A percentile compares a stretch with the other conserved stretches of the same genome.
phyloP scores from a whole-genome alignment of 2,797 vertebrate species.

The Podarcis lilfordi region DNA sequence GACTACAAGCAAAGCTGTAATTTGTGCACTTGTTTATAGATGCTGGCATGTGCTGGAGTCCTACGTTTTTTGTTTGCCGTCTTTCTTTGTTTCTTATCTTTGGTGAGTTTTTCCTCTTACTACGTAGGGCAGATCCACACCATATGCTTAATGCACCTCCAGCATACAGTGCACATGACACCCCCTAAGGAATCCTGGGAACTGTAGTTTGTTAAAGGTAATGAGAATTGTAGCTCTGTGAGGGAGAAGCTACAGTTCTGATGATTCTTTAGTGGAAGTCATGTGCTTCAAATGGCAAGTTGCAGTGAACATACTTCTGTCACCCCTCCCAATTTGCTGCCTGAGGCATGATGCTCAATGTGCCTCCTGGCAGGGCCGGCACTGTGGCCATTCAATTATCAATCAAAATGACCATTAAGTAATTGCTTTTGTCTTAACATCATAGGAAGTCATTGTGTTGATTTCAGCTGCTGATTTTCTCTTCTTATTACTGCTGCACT shows the following conservation, averaged over 20 bases:
- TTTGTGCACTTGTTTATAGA: background rate
- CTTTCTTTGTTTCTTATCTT: background rate
- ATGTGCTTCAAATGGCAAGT: background rate
- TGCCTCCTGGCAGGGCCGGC: too few species aligned
- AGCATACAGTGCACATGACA: too few species aligned
- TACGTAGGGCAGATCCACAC: too few species aligned
- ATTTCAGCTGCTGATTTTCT: rapidly evolving
- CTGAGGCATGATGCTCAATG: background rate
- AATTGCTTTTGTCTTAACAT: background rate
- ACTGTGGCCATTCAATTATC: background rate
- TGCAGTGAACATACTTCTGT: background rate
- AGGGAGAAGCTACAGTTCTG: too few species aligned
- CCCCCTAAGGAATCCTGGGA: too few species aligned
- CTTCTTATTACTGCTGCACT: background rate
- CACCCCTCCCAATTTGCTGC: background rate
- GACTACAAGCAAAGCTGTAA: background rate
- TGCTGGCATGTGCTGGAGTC: background rate
- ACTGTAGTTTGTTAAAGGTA: too few species aligned
- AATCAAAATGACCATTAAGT: background rate
- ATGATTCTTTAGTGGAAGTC: too few species aligned
- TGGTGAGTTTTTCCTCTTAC: background rate
- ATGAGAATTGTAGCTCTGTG: too few species aligned
- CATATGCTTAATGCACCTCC: too few species aligned
- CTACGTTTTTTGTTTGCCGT: background rate
- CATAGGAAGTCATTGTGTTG: rapidly evolving